Conservation (phyloP, 2,888 invertebrate species). For the Epinotia bilunana region DNA sequence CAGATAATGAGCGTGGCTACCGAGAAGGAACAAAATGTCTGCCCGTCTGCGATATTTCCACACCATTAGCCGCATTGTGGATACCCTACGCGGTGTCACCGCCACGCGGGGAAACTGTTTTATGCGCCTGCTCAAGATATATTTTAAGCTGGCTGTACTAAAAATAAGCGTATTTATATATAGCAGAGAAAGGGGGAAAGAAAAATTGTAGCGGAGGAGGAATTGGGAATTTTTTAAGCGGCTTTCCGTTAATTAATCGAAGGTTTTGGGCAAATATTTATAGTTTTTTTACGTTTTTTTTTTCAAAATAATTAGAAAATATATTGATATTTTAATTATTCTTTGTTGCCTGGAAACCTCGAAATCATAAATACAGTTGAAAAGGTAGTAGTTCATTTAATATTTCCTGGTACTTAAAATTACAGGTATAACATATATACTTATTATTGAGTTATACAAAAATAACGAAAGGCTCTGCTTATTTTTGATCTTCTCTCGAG, state of each 20-base stretch:
- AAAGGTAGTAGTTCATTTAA: too few relatives aligned
- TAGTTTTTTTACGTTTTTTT: too few relatives aligned
- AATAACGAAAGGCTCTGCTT: too few relatives aligned
- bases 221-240: neutral
- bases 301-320: too few relatives aligned
- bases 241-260: neutral
- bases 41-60: slow-evolving; percentile 78
- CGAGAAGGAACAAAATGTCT: slow-evolving; percentile 78
- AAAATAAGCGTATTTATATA: slow-evolving; percentile 38
- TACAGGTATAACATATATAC: too few relatives aligned
- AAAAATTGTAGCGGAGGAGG: slow-evolving; percentile 2
- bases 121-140: slow-evolving; percentile 44
- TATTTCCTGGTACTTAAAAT: too few relatives aligned
- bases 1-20: slow-evolving; percentile 80
- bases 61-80: slow-evolving; percentile 80
- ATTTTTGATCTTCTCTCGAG: too few relatives aligned
- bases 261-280: neutral
- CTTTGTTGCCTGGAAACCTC: too few relatives aligned
- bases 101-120: slow-evolving; percentile 59
- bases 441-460: too few relatives aligned
- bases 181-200: slow-evolving; percentile 26
- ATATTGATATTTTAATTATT: too few relatives aligned
- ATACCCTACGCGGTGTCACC: slow-evolving; percentile 73
- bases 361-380: too few relatives aligned
- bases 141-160: slow-evolving; percentile 39